Base-by-base conservation (phyloP, 2,797 vertebrate genomes). In the Brotula barbata region DNA sequence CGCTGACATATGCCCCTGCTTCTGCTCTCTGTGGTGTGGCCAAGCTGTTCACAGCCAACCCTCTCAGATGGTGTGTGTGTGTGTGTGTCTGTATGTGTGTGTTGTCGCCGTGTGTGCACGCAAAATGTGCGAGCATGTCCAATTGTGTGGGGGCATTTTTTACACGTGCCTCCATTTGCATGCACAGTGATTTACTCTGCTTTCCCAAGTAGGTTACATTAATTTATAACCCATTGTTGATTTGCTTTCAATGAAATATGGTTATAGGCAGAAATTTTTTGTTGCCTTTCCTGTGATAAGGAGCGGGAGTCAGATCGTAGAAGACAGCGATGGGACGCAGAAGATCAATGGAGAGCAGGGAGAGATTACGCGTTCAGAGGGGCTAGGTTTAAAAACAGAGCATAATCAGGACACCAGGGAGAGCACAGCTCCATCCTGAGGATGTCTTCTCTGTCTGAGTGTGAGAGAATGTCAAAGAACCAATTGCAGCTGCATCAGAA, bases 1-100 rank as follows among this genome's bases (percentile, higher is more conserved):
- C 77, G 81, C 75, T 88, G 89, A 89, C 89, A 91, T 90, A 90
- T 90, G 88, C 88, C 88, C 87, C 88, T 77, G 80, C 87, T 88
- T 88, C 85, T 90, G 89, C 83, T 88, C 88, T 89, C 85, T 86
- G 87, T 87, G 82, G 85, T 86, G 82, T 81, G 86, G 87, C 88
- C 89, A 90, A 88, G 88, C 87, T 88, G 85, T 88, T 90, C 85
- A 61, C 85, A 82, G 85, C 84, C 85, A 88, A 85, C 81, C 73
- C 81, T 74, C 85, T 90, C 87, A 89, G 87, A 89, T 86, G 86
- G 87, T 56, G 74, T 73, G 81, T 66, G 78, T 71, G 68, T 66
- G 75, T 65, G 79, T 43, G 71, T 10, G 34, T 12, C 34, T 44
- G 63, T 50, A 57, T 61, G 49, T 41, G 63, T 39, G 31, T 55